Conservation (phyloP, 2,888 invertebrate species). For the Diaperis boleti region DNA sequence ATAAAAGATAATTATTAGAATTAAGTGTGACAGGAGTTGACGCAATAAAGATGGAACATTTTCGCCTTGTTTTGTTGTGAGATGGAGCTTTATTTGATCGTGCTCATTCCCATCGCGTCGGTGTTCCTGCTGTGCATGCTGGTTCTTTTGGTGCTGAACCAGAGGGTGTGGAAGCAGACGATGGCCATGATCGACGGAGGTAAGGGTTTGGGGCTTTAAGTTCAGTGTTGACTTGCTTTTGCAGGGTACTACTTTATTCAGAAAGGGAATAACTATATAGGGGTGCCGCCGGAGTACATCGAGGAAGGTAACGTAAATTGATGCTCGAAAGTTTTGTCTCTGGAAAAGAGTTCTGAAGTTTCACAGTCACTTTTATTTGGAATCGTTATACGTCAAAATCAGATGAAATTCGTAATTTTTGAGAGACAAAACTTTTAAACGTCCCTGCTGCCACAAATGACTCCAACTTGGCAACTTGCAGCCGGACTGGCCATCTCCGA, state of each 20-base stretch:
- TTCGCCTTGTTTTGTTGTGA: constrained; percentile 6
- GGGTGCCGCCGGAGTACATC: constrained; percentile 40
- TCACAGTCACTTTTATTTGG: too few relatives aligned
- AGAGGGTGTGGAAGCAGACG: constrained; percentile 34
- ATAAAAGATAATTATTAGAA: constrained; percentile 23
- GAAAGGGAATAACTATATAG: constrained; percentile 34
- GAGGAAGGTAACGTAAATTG: constrained; percentile 37
- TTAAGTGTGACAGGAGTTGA: constrained; percentile 8
- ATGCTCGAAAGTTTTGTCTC: too few relatives aligned
- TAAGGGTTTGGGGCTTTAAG: too few relatives aligned
- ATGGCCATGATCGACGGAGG: constrained; percentile 40
- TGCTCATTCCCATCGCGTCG: constrained; percentile 39
- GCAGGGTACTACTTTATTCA: constrained; percentile 41
- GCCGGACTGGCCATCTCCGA: too few relatives aligned
- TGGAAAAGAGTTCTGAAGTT: too few relatives aligned
- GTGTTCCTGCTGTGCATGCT: constrained; percentile 39
- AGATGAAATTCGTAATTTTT: too few relatives aligned
- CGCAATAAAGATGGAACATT: constrained; percentile 18
- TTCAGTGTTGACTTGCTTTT: too few relatives aligned
- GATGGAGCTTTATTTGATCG: constrained; percentile 39
- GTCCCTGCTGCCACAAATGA: too few relatives aligned
- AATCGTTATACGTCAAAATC: too few relatives aligned
- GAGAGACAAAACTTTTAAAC: too few relatives aligned
- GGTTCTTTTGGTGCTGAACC: constrained; percentile 31
- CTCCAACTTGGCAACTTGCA: too few relatives aligned